Evolutionary conservation across 2,888 invertebrate genomes (phyloP).

Genomic region (Timema cristinae): DNA sequence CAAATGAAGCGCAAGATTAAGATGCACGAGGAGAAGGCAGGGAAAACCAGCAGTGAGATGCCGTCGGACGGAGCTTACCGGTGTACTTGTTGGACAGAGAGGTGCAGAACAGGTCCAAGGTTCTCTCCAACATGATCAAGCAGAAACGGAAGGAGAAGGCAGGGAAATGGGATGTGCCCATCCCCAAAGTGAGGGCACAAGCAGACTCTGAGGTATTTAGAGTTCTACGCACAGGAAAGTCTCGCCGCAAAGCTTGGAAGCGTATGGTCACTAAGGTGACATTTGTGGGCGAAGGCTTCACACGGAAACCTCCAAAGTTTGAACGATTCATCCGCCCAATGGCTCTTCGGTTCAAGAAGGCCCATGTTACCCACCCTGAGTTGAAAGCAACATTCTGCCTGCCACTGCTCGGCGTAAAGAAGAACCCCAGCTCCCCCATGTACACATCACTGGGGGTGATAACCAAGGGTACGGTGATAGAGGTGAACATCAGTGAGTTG

Average conservation of each 20-base stretch:
- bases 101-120: conserved; percentile 88
- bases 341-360: conserved; percentile 93
- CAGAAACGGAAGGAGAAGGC: conserved; percentile 99
- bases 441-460: conserved; percentile 97
- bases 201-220: conserved; percentile 96
- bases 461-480: conserved; percentile 96
- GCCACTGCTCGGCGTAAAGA: conserved; percentile 98
- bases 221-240: conserved; percentile 86
- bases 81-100: conserved; percentile 97
- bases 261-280: conserved; percentile 99
- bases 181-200: conserved; percentile 96
- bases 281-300: conserved; percentile 97
- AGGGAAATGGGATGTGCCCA: conserved; percentile 99
- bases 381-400: conserved; percentile 95
- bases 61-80: conserved; percentile 90
- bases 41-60: conserved; percentile 76
- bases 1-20: conserved; percentile 99
- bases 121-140: conserved; percentile 98
- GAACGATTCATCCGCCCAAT: conserved; percentile 98
- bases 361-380: conserved; percentile 99
- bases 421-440: conserved; percentile 96
- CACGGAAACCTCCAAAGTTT: conserved; percentile 98
- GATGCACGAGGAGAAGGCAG: conserved; percentile 93
- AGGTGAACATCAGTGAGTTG: conserved; percentile 97
- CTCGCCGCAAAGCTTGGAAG: conserved; percentile 96